These are phyloP conservation scores for Chunga burmeisteri DNA, from an alignment of 2,113 vertebrate genomes.

Conservation along the genomic window DNA sequence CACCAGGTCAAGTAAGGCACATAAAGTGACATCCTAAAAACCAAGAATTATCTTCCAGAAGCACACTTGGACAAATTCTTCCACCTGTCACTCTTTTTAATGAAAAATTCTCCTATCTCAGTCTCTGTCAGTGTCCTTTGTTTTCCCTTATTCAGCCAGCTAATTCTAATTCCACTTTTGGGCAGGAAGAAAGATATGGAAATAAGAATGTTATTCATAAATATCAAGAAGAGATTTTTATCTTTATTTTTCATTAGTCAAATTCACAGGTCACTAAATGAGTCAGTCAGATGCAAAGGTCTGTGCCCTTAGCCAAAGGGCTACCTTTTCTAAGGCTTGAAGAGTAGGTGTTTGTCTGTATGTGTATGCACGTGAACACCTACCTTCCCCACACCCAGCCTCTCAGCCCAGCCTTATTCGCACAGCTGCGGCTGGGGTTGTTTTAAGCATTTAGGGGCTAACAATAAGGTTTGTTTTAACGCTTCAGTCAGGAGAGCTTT, in stretches of 20 bases:
- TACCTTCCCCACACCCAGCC: not conserved
- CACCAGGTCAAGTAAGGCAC: not conserved
- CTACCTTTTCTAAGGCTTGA: accelerated
- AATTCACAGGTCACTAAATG: not conserved
- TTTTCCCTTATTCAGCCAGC: not conserved
- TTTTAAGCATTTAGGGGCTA: not conserved
- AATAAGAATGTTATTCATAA: not conserved
- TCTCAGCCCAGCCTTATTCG: accelerated
- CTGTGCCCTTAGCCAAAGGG: not conserved
- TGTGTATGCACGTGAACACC: accelerated
- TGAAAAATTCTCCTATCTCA: not conserved
- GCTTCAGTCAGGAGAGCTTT: slow-evolving; percentile 6
- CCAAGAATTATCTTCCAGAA: slow-evolving; percentile 5
- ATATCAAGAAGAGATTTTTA: not conserved
- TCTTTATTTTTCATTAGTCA: not conserved
- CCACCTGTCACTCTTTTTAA: slow-evolving; percentile 14
- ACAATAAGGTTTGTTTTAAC: slow-evolving; percentile 8
- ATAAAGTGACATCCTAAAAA: not conserved
- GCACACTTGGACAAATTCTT: not conserved
- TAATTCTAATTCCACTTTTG: not conserved
- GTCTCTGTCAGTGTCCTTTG: not conserved
- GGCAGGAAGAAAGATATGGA: not conserved
- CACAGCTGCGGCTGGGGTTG: not conserved
- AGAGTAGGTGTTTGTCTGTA: not conserved
- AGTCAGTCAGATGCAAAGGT: not conserved